A percentile compares a stretch with the other conserved stretches of the same genome.
These are phyloP conservation scores for Odontamblyopus lacepedii DNA, from an alignment of 2,797 vertebrate species.

Conservation along the genomic window DNA sequence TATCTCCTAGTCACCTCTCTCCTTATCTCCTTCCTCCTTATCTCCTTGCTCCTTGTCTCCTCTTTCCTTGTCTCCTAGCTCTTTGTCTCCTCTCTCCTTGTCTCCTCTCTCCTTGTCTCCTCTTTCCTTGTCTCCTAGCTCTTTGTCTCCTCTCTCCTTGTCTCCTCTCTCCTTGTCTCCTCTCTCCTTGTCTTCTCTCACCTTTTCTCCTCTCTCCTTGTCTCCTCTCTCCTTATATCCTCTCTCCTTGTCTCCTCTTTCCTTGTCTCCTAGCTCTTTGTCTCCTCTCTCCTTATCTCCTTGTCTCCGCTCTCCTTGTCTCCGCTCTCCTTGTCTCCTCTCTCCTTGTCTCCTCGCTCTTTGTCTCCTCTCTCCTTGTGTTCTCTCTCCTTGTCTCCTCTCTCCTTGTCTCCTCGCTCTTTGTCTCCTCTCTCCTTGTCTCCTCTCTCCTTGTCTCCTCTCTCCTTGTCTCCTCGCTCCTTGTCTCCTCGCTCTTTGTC, in stretches of 20 bases:
- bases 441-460: background rate
- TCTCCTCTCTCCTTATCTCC: conserved; percentile 2
- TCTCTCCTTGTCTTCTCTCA: background rate
- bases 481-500: too few relatives aligned
- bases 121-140: background rate
- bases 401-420: conserved; percentile 63
- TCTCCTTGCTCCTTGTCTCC: background rate
- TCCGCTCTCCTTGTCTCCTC: conserved; percentile 6
- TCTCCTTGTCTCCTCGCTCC: background rate
- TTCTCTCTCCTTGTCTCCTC: conserved; percentile 20
- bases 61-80: background rate
- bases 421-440: conserved; percentile 31
- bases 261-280: background rate
- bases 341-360: background rate
- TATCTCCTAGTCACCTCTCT: conserved; percentile 4
- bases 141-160: background rate
- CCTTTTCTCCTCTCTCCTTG: background rate
- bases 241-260: background rate
- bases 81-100: background rate
- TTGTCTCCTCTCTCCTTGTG: background rate
- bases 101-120: background rate
- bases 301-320: conserved; percentile 32
- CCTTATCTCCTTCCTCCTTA: background rate
- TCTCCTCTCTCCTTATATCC: background rate
- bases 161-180: conserved; percentile 37